Base-by-base conservation (phyloP, 2,888 invertebrate species). In the Tanypteryx hageni region DNA sequence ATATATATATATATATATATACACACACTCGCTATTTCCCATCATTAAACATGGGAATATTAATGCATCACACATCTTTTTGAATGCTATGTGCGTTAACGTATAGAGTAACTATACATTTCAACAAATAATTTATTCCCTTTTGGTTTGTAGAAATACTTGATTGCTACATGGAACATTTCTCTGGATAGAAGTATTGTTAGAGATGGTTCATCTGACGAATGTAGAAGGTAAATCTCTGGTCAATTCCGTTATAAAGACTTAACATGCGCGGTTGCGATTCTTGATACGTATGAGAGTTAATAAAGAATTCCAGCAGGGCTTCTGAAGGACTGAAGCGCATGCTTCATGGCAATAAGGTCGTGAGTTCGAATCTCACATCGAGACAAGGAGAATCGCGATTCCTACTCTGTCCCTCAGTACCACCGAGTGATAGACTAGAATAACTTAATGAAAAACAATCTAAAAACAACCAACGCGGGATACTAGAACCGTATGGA, bases 271-370 rank as follows among this genome's bases (percentile, higher is more conserved):
- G 27, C 76, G 11, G 76, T 13, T 4, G 76, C 27, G 16, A 76
- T 5, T 14, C 76, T 27, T 76, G 76, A 76, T 76, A 22, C 27
- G 76, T 76, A 27, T 76, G 76, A 76, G 76, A 76, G 76, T 76
- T 76, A 76, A 76, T 76, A 76, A n/a, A 76, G 76, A 76, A 76
- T 76, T 76, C 76, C 13, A n/a, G 76, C 76, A 22, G 27, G 76
- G 64, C 89, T 44, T 64, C 44, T 64, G 89, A 89, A 89, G 61
- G 89, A 16, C 61, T 64, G 89, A 31, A n/a, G 61, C 64, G 89
- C 44, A 89, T 64, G 44, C 61, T 31, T 64, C 89, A 89, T 89
- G 27, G 89, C 89, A 89, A 89, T 89, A 44, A 89, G 89, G 89
- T 89, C 89, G 89, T 89, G 68, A 68, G 89, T 89, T 89, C 89